A percentile compares a stretch with the other conserved stretches of the same genome.
Conservation (phyloP, 2,113 vertebrate genomes). For the Ictidomys tridecemlineatus region DNA sequence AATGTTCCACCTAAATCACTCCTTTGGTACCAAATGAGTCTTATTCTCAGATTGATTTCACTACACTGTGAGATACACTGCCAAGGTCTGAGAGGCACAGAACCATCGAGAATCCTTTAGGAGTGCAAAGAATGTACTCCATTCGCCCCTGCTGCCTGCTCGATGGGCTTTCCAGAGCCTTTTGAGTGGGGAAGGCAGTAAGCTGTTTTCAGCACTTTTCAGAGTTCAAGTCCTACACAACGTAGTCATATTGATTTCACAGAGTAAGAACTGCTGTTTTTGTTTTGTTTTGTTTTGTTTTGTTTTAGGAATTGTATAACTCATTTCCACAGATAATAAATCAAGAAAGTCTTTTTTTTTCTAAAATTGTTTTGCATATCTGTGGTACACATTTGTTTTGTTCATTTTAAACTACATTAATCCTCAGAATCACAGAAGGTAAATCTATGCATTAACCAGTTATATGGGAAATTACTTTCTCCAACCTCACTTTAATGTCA, state of each 20-base stretch:
- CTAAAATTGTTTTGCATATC: slow-evolving; percentile 83
- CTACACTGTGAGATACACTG: not conserved
- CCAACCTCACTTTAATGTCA: slow-evolving; percentile 58
- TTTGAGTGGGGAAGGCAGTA: slow-evolving; percentile 72
- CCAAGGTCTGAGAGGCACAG: slow-evolving; percentile 5
- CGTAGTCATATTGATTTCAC: slow-evolving; percentile 81
- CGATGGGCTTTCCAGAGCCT: slow-evolving; percentile 6
- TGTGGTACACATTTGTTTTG: slow-evolving; percentile 78
- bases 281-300: too few relatives aligned
- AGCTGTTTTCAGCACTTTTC: slow-evolving; percentile 85
- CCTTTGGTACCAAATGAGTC: slow-evolving; percentile 76
- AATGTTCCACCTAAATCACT: slow-evolving; percentile 80
- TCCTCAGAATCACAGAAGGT: slow-evolving; percentile 79
- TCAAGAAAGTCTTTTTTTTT: slow-evolving; percentile 81
- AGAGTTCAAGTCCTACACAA: slow-evolving; percentile 81
- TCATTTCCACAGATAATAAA: slow-evolving; percentile 87
- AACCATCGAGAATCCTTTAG: not conserved
- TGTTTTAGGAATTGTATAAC: slow-evolving; percentile 72
- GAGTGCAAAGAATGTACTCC: not conserved
- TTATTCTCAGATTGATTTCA: slow-evolving; percentile 66
- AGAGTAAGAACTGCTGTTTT: slow-evolving; percentile 83
- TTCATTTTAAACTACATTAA: slow-evolving; percentile 79
- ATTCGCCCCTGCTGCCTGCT: not conserved
- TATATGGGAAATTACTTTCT: slow-evolving; percentile 83
- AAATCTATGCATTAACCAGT: slow-evolving; percentile 70